Base-by-base conservation (phyloP, 2,888 invertebrate species). In the Lacanobia wlatinum region DNA sequence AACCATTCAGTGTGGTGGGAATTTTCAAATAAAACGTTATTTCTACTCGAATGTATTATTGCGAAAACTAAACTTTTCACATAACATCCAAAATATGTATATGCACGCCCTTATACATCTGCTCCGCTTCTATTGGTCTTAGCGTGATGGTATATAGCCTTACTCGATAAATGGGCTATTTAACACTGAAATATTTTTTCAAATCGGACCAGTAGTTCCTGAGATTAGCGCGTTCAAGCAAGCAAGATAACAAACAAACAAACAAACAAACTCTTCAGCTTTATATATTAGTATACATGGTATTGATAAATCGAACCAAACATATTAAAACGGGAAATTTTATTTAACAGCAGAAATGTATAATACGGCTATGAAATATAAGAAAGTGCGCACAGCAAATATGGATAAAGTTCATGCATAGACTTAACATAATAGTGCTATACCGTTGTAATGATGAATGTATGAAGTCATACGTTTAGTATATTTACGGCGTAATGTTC, bases 391-490 rank as follows among this genome's bases (percentile, higher is more conserved):
- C 28, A 59, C 34, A 52, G 46, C 16, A 40, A 52, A 67, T 67
- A 60, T 55, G 46, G 12, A 60, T 66, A 60, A 28, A 67, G 58
- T 70, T 28, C 70, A 56, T 70, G 59, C 18, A 64, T 46, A 64
- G 12, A 68, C 53, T 70, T 78, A 79, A 82, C 73, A 84, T 86
- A 84, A 84, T 76, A 75, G 74, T 84, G 77, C 77, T 82, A 80
- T 84, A 86, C 85, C 78, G 85, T 84, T 88, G 82, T 83, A 75
- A 84, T 84, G 86, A 82, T 84, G 85, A 59, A 77, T 78, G 74
- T 88, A 88, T 91, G 89, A 89, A 89, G 90, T 89, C 87, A 89
- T 88, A 83, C 81, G 84, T 84, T 88, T 89, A 85, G 87, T 89
- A 80, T 84, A 87, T 87, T 87, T 89, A 89, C 88, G 84, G 78